phyloP scores from a whole-genome alignment of 2,888 invertebrate species.

The Drosophila trichaetosa region DNA sequence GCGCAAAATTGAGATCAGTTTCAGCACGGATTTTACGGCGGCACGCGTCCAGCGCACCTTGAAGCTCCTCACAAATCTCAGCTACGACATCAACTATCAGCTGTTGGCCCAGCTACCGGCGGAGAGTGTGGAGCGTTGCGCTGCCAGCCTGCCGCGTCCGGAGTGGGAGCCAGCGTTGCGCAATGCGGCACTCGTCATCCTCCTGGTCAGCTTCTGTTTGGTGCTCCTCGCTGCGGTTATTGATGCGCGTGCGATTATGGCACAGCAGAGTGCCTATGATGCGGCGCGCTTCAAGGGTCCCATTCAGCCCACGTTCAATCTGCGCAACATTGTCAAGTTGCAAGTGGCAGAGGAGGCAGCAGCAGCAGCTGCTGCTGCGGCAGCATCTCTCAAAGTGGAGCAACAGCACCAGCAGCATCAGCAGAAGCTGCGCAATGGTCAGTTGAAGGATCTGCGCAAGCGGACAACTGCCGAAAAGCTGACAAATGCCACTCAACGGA shows the following conservation, averaged over 20 bases:
- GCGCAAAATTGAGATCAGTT: conserved; percentile 92
- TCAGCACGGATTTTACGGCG: conserved; percentile 94
- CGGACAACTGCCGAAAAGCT: conserved; percentile 37
- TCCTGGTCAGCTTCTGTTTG: conserved; percentile 88
- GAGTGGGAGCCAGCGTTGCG: conserved; percentile 91
- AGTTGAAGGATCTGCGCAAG: conserved; percentile 61
- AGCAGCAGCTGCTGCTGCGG: conserved; percentile 32
- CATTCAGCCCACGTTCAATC: conserved; percentile 87
- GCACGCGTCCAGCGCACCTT: conserved; percentile 89
- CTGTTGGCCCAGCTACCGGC: conserved; percentile 88
- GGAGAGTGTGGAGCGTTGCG: conserved; percentile 89
- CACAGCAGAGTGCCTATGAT: conserved; percentile 84
- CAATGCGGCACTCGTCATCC: conserved; percentile 87
- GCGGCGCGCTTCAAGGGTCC: conserved; percentile 86
- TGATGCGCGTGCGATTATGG: conserved; percentile 90
- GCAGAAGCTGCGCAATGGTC: conserved; percentile 46
- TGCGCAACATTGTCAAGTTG: conserved; percentile 85
- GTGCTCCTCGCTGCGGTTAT: conserved; percentile 89
- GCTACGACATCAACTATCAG: conserved; percentile 88
- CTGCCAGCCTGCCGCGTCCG: conserved; percentile 89
- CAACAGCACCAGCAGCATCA: conserved; percentile 32
- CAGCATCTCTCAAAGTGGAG: conserved; percentile 30
- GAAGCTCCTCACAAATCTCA: conserved; percentile 87
- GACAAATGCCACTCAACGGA: conserved; percentile 26
- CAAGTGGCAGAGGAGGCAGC: conserved; percentile 58